Base-by-base conservation (phyloP, 2,113 vertebrate species). In the Marcusenius ussheri region DNA sequence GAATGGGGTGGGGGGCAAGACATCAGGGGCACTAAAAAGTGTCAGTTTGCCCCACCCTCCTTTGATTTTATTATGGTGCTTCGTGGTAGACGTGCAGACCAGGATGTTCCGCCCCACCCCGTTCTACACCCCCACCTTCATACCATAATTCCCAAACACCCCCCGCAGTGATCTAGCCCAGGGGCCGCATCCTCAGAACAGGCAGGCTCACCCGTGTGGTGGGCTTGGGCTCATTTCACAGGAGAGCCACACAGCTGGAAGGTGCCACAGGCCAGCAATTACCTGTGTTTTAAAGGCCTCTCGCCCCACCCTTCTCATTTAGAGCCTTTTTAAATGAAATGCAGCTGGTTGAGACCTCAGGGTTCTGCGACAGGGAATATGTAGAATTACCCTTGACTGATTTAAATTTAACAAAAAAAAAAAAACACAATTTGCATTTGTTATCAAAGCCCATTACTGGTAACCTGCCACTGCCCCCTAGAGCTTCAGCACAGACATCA, bases 331-430 rank as follows among this genome's bases (percentile, higher is more conserved):
- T 46, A 88, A 88, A 58, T 53, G 51, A 84, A 84, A 85, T n/a
- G 17, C 50, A 74, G 50, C 50, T 89, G 77, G 5, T 47, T 47
- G 87, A 42, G 51, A 42, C 87, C 51, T 88, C 42, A 1, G 83
- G 88, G 86, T 92, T 88, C 88, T 91, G 88, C 56, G 31, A 84
- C 24, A 94, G 94, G 62, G 93, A 93, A 94, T 92, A 91, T 94
- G 94, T 93, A 46, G 89, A 88, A 46, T 17, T 84, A 45, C 88
- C 90, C 31, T 93, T 89, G 90, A 74, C 88, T 47, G 77, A 24
- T 42, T 45, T 31, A 70, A 70, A 31, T 70, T 66, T 39, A 77
- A 77, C 35, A 53, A 53, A 35, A 77, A 80, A 74, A 70, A 74
- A 77, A 77, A 13, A 42, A 8, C 15, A 39, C 35, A 42, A 35